Evolutionary conservation across 2,797 vertebrate genomes (phyloP).

Genomic region (Yasuhikotakia modesta): DNA sequence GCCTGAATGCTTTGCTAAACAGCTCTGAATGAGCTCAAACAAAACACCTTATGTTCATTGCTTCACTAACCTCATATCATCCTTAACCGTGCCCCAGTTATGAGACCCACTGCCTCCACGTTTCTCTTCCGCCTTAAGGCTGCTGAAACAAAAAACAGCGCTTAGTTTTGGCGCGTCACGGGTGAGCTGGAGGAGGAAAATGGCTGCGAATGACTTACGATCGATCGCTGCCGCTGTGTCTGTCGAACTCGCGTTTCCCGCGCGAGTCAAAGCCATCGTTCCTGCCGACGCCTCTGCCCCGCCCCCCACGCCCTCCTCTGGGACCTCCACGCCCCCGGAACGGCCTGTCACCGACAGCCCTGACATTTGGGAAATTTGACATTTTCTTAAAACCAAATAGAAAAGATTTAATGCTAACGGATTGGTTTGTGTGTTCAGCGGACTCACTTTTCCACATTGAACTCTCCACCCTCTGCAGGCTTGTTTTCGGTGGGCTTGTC

Average conservation of each 20-base stretch:
- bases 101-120: slow-evolving; percentile 96
- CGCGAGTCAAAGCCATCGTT: slow-evolving; percentile 94
- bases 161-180: slow-evolving; percentile 64
- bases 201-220: slow-evolving; percentile 83
- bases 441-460: slow-evolving; percentile 94
- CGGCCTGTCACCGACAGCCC: slow-evolving; percentile 81
- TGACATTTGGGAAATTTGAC: slow-evolving; percentile 35
- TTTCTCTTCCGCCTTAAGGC: slow-evolving; percentile 96
- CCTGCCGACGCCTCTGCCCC: slow-evolving; percentile 92
- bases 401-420: background rate
- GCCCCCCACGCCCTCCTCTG: slow-evolving; percentile 80
- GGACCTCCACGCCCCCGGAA: slow-evolving; percentile 86
- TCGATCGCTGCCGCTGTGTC: slow-evolving; percentile 97
- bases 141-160: slow-evolving; percentile 85
- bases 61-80: slow-evolving; percentile 91
- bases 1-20: background rate
- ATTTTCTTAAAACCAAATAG: background rate
- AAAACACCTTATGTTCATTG: background rate
- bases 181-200: no score
- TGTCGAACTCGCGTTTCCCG: slow-evolving; percentile 97
- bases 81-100: slow-evolving; percentile 99
- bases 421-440: background rate
- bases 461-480: slow-evolving; percentile 92
- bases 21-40: background rate
- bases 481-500: slow-evolving; percentile 92